Evolutionary conservation across 2,113 vertebrate species (phyloP), one percentile per base, ranked within the genome.

Genomic region (Zosterops hypoxanthus): DNA sequence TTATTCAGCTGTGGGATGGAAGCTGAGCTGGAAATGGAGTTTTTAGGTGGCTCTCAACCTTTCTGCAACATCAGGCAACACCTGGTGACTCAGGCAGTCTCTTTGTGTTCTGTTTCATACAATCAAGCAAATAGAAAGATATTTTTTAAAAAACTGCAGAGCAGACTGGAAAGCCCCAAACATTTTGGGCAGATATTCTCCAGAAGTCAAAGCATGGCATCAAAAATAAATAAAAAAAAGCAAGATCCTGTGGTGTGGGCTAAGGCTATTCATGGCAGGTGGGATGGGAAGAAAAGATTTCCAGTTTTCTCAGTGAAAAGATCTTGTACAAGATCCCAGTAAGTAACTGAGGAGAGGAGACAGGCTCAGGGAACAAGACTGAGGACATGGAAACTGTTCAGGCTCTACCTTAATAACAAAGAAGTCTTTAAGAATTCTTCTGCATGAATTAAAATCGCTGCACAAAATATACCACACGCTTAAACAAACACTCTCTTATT

Each of bases 361-460:
- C 36, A 79, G 21, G 23, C 14, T 55, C 47, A 82, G 53, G 66
- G 55, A 94, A 55, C 28, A 73, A 52, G 71, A 56, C 28, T 88
- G 70, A 83, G 64, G 61, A 70, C 68, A 36, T 46, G 52, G 85
- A 66, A 80, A 60, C 55, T 33, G 20, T 60, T 92, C 87, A 86
- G 79, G 47, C 14, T 90, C 28, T 73, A 53, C 71, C 71, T 83
- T 50, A 93, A 71, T 46, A 96, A 92, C 93, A 96, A 97, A 96
- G 93, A 90, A 78, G 85, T 86, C 93, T 90, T 95, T 94, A 96
- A 93, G 71, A 81, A 94, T 92, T 92, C 55, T 34, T 47, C 88
- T 73, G 33, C 52, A 55, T 81, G 39, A 77, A 90, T 88, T 91
- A 87, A 94, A 88, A 86, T 88, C 60, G 93, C 85, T 73, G 59